phyloP scores from a whole-genome alignment of 2,888 invertebrate species.

The Nineta flava region DNA sequence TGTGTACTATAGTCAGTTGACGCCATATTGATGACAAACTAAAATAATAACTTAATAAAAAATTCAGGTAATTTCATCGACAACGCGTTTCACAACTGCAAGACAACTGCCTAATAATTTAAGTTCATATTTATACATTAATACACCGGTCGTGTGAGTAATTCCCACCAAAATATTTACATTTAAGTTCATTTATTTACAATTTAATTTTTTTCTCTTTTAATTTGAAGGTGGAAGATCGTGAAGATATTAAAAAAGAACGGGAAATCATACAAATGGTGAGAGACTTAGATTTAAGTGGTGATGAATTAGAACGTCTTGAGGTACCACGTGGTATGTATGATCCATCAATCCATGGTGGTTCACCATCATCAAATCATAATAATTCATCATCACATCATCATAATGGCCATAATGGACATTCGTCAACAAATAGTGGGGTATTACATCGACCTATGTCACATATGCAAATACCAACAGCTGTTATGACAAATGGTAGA shows the following conservation, averaged over 20 bases:
- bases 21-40: too few relatives aligned
- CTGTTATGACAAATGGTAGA: constrained; percentile 24
- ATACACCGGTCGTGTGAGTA: too few relatives aligned
- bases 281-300: constrained; percentile 71
- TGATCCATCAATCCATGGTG: constrained; percentile 27
- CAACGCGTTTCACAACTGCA: too few relatives aligned
- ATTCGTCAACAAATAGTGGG: not conserved
- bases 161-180: too few relatives aligned
- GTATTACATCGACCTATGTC: constrained; percentile 4
- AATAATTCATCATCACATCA: too few relatives aligned
- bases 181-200: too few relatives aligned
- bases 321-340: constrained; percentile 46
- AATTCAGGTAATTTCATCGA: too few relatives aligned
- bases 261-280: constrained; percentile 86
- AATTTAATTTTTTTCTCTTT: too few relatives aligned
- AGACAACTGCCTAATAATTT: too few relatives aligned
- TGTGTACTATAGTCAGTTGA: too few relatives aligned
- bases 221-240: constrained; percentile 39
- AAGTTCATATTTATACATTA: too few relatives aligned
- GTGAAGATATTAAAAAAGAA: constrained; percentile 72
- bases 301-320: constrained; percentile 54
- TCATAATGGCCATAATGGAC: constrained; percentile 3
- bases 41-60: too few relatives aligned
- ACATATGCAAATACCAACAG: constrained; percentile 10
- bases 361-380: constrained; percentile 19